Conservation (phyloP, 1,140 invertebrate genomes). For the Apis laboriosa region DNA sequence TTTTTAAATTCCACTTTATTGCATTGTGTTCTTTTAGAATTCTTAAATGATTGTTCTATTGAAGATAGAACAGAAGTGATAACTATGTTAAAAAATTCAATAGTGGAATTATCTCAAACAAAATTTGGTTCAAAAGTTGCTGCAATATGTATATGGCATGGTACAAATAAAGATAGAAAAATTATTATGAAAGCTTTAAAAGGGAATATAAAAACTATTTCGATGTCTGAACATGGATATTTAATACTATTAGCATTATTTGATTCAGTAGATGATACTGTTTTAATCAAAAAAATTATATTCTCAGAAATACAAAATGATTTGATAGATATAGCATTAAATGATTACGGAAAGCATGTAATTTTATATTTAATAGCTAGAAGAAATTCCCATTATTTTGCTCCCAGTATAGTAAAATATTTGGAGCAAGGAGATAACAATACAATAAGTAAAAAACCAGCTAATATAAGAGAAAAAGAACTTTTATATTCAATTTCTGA, state of each 20-base stretch:
- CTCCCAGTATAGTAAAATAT: conserved; percentile 86
- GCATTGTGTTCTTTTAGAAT: conserved; percentile 92
- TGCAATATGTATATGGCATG: conserved; percentile 92
- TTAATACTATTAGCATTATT: conserved; percentile 91
- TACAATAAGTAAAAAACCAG: conserved; percentile 90
- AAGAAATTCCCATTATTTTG: conserved; percentile 87
- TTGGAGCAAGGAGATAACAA: conserved; percentile 88
- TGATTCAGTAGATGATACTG: conserved; percentile 96
- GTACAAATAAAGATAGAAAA: conserved; percentile 90
- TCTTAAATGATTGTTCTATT: conserved; percentile 86
- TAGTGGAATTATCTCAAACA: conserved; percentile 91
- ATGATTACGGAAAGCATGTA: conserved; percentile 88
- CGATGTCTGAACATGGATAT: conserved; percentile 93
- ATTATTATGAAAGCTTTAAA: conserved; percentile 91
- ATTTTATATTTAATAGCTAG: conserved; percentile 92
- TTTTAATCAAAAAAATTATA: conserved; percentile 92
- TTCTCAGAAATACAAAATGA: conserved; percentile 88
- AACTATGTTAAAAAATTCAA: conserved; percentile 84
- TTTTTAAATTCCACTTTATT: conserved; percentile 84
- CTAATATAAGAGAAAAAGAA: conserved; percentile 87
- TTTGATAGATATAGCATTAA: conserved; percentile 86
- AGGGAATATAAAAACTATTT: conserved; percentile 89
- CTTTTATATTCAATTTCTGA: conserved; percentile 85
- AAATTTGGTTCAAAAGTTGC: conserved; percentile 90
- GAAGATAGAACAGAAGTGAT: conserved; percentile 88